Evolutionary conservation across 2,113 vertebrate species (phyloP).

Genomic region (Oostethus manadensis): DNA sequence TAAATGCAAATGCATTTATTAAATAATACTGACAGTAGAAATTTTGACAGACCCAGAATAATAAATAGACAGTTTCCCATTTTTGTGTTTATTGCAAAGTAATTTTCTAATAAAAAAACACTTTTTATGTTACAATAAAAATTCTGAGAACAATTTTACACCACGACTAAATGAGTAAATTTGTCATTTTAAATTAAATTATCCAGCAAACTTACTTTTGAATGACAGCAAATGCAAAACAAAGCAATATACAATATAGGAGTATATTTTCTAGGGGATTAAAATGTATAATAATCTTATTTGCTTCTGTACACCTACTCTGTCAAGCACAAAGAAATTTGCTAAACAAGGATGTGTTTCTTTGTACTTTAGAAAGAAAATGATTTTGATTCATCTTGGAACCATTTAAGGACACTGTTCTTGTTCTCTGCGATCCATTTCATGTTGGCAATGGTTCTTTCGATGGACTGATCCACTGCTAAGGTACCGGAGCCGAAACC

Average conservation of each 20-base stretch:
- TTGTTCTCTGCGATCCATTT: constrained; percentile 81
- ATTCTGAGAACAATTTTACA: no score
- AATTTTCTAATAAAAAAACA: no score
- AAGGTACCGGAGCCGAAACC: constrained; percentile 86
- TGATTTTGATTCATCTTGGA: constrained; percentile 11
- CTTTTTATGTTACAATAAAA: no score
- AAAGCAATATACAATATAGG: neutral
- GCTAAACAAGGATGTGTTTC: neutral
- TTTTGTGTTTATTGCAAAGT: no score
- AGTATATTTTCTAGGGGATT: neutral
- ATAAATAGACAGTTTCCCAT: neutral
- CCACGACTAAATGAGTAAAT: no score
- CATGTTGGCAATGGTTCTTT: constrained; percentile 82
- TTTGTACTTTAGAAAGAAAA: neutral
- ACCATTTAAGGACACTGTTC: constrained; percentile 65
- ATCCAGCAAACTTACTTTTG: neutral
- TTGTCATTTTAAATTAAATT: neutral
- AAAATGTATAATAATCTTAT: neutral
- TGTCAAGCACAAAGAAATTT: neutral
- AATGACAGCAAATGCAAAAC: neutral
- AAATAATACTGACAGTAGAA: neutral
- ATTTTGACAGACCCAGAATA: neutral
- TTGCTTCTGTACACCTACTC: neutral
- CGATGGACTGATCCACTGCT: constrained; percentile 86
- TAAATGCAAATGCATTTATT: constrained; percentile 1